A percentile compares a stretch with the other conserved stretches of the same genome.
Evolutionary conservation across 2,797 vertebrate genomes (phyloP).

Genomic region (Sebastes melanostomus): DNA sequence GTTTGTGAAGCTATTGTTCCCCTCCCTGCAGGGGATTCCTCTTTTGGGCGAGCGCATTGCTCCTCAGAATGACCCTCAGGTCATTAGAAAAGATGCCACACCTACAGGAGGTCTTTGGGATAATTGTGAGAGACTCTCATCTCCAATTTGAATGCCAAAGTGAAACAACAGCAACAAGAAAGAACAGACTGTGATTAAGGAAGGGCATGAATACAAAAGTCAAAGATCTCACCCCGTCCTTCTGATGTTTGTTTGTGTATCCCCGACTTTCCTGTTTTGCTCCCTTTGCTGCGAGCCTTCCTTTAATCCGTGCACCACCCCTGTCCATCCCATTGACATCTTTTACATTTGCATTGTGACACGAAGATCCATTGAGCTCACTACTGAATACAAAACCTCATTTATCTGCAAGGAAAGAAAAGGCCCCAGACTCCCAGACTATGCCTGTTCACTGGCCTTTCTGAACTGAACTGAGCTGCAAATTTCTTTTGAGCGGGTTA

Average conservation of each 20-base stretch:
- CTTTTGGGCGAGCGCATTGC: slow-evolving; percentile 13
- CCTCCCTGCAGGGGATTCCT: slow-evolving; percentile 67
- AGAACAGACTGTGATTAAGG: slow-evolving; percentile 11
- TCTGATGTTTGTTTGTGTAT: slow-evolving; percentile 46
- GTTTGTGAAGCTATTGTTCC: slow-evolving; percentile 73
- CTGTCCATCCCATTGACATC: slow-evolving; percentile 39
- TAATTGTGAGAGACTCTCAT: slow-evolving; percentile 17
- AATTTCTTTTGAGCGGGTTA: neutral
- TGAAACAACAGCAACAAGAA: slow-evolving; percentile 6
- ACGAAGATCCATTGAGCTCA: slow-evolving; percentile 6
- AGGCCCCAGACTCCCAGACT: neutral
- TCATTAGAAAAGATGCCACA: slow-evolving; percentile 49
- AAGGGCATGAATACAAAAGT: slow-evolving; percentile 14
- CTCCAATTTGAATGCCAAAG: slow-evolving; percentile 15
- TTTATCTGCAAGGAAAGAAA: slow-evolving; percentile 15
- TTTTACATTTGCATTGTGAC: slow-evolving; percentile 39
- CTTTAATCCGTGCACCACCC: slow-evolving; percentile 31
- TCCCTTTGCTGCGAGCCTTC: slow-evolving; percentile 5
- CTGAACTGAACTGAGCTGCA: slow-evolving; percentile 9
- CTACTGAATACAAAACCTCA: slow-evolving; percentile 29
- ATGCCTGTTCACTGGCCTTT: neutral
- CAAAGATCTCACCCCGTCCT: slow-evolving; percentile 30
- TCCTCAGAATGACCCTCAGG: slow-evolving; percentile 35
- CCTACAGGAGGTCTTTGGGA: slow-evolving; percentile 18
- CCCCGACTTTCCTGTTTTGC: slow-evolving; percentile 33